A percentile compares a stretch with the other conserved stretches of the same genome.
phyloP scores from a whole-genome alignment of 2,797 vertebrate species.

The Columba guinea region DNA sequence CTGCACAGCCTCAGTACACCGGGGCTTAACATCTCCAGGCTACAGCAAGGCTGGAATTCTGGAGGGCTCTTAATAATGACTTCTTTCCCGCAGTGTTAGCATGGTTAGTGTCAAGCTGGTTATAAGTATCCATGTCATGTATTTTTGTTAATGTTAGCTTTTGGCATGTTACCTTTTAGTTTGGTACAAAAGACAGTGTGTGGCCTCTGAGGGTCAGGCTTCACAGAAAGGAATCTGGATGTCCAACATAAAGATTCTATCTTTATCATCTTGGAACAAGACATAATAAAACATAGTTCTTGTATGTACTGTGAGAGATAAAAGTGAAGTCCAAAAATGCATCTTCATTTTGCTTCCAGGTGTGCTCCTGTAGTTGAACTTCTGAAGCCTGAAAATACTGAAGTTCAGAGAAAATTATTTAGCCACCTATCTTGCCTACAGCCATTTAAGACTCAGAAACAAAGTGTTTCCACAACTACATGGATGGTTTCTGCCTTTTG shows the following conservation, averaged over 20 bases:
- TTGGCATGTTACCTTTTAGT: not conserved
- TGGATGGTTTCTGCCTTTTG: not conserved
- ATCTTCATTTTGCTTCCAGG: not conserved
- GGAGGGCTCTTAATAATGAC: not conserved
- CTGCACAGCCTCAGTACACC: not conserved
- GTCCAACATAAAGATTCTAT: not conserved
- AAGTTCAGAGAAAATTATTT: not conserved
- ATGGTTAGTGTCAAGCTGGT: not conserved
- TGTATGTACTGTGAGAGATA: not conserved
- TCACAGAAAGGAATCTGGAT: not conserved
- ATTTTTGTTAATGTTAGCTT: not conserved
- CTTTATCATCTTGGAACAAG: not conserved
- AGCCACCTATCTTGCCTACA: not conserved
- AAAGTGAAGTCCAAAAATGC: not conserved
- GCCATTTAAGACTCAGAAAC: not conserved
- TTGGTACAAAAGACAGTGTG: not conserved
- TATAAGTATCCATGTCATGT: not conserved
- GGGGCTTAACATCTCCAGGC: not conserved
- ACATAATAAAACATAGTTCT: not conserved
- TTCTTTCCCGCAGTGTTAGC: not conserved
- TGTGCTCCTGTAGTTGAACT: not conserved
- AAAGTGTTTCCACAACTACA: not conserved
- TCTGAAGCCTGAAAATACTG: not conserved
- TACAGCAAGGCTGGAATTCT: not conserved
- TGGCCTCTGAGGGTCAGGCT: not conserved